Base-by-base conservation (phyloP, 2,113 vertebrate species). In the Larimichthys polyactis region DNA sequence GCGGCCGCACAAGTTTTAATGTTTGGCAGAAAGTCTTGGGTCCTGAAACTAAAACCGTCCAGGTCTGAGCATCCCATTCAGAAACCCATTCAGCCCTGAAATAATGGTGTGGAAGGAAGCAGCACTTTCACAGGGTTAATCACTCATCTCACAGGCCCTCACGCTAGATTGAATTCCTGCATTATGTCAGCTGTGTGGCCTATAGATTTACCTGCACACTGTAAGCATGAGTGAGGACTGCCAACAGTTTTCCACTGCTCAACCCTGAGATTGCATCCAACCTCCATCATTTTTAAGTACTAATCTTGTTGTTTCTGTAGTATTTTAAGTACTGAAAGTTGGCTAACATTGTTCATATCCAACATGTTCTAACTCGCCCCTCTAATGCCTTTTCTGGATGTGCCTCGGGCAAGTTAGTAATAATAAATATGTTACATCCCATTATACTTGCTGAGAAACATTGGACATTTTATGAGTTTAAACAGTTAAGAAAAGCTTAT, bases 81-180 rank as follows among this genome's bases (percentile, higher is more conserved):
- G 46, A 59, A n/a, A 72, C 8, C 83, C 71, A 85, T 91, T 92
- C 86, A 89, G 11, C 43, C 40, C 62, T 2, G 3, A 66, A 46
- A 93, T 84, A 90, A 93, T 82, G 71, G 87, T 49, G 73, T 52
- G 83, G 84, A 81, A 66, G 83, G 85, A 89, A 83, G 79, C 77
- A 82, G 71, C 49, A 44, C 87, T 88, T 85, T 91, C 88, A 86
- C 70, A 87, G 85, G 57, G 84, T 83, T 89, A 76, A 86, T 93
- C 90, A 89, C 88, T 91, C 84, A 86, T 84, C 90, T 92, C 75
- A n/a, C 60, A 20, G 81, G 51, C 64, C 70, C 74, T 87, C 48
- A 46, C 11, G 9, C 82, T 43, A 68, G 82, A 86, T 87, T 84
- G 29, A 68, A 49, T 88, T 85, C 75, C 84, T 82, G 84, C 82